Evolutionary conservation across 53 echinoderm and acorn worm species (phyloP), one percentile per base, ranked within the genome.

Genomic region (Zoroaster sp.): DNA sequence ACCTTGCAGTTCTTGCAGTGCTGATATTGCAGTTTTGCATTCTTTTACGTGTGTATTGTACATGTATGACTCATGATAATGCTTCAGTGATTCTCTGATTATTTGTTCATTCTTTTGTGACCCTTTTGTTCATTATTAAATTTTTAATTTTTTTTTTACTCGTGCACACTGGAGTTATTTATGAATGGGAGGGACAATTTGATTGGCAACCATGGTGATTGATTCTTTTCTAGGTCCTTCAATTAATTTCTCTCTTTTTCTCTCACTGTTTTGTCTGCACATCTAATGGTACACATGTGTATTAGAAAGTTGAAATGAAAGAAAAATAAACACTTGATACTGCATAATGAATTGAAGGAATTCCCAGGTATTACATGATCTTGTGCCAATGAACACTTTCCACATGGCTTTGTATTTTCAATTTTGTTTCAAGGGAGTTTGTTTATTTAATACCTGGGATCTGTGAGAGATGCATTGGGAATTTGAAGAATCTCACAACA

Each of bases 401-500:
- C 63, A 59, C 3, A 23, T 23, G n/a, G 9, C n/a, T 59, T 28
- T 59, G 28, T 44, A 44, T 12, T 10, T 28, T 28, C 8, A 28
- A 59, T 28, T 59, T 59, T 59, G 28, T 59, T 59, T 59, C 63
- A 59, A 59, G 63, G 63, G 28, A 59, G 28, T 59, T 59, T 59
- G 66, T 82, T 82, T 82, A 82, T 82, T 41, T 18, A 8, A 47
- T 75, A 18, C 40, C 31, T 42, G 43, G 66, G 82, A 6, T 12
- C 30, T 32, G 41, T 82, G 82, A 82, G 82, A 65, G 68, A 82
- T 82, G 82, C 82, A 21, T 82, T 17, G 43, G 68, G 82, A 82
- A 82, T 82, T 82, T 53, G 35, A 46, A 40, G 82, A 82, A 82
- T 82, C 68, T 82, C 43, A 4, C 43, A 79, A 79, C 40, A 39